Base-by-base conservation (phyloP, 2,888 invertebrate genomes). In the Meiosimyza decipiens region DNA sequence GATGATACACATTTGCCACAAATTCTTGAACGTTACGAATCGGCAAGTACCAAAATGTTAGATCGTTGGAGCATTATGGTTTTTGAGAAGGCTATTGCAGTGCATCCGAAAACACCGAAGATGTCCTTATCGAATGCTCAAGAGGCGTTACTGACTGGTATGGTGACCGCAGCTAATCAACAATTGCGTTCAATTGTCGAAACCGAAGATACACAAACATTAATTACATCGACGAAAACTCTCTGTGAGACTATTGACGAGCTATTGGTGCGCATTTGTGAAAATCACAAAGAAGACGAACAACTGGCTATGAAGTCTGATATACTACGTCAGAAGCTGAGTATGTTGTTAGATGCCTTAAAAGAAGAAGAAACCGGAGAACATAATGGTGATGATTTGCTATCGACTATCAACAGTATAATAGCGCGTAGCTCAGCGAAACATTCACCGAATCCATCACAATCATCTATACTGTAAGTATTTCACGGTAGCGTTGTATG, bases 51-150 rank as follows among this genome's bases (percentile, higher is more conserved):
- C 69, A 98, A 97, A 89, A 98, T 98, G 95, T 89, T 99, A 66
- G 98, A 98, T 87, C 93, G 98, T 79, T 98, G 98, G 98, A 96
- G 97, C 82, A 95, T 98, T 79, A 95, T 97, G 95, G 95, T 96
- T 9, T 97, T 95, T 84, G 95, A 95, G 86, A 90, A 94, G 70
- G 90, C 91, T 74, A 90, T 92, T 72, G 89, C 93, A 0, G 88
- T 93, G 80, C 78, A 75, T 62, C 85, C 85, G 3, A 86, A 85
- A 64, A 89, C 91, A 9, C 87, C 88, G 51, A 88, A 88, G 55
- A 86, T 88, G 82, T 90, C 91, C 1, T 81, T 89, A 49, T 88
- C 87, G 47, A 86, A 83, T 62, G 88, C 87, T 52, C 89, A 90
- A 18, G 89, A 89, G 59, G 90, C 89, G 2, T 74, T 86, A 11